Evolutionary conservation across 2,113 vertebrate genomes (phyloP).

Genomic region (Rhombomys opimus): DNA sequence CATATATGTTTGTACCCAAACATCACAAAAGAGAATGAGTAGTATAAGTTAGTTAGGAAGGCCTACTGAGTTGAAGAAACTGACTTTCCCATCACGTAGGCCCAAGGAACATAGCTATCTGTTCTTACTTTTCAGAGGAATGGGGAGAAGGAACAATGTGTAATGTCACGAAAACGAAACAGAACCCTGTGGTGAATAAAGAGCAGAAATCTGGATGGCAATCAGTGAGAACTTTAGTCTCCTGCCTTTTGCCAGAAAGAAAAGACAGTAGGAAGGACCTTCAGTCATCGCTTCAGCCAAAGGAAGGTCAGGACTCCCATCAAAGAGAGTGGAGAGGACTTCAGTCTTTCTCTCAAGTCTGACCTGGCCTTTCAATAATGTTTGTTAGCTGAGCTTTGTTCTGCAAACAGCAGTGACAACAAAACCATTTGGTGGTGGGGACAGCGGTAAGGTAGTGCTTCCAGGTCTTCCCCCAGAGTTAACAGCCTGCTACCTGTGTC

Average conservation of each 20-base stretch:
- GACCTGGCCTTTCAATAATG: slow-evolving; percentile 25
- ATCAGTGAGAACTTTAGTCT: slow-evolving; percentile 21
- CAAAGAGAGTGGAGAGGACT: background rate
- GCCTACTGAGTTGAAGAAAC: background rate
- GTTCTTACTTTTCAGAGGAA: slow-evolving; percentile 57
- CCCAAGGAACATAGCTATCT: slow-evolving; percentile 10
- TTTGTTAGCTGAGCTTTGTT: slow-evolving; percentile 29
- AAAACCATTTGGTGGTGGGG: background rate
- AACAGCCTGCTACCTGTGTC: background rate
- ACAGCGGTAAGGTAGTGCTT: background rate
- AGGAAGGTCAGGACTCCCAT: background rate
- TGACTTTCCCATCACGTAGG: background rate
- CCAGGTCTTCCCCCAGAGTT: slow-evolving; percentile 10
- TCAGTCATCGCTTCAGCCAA: slow-evolving; percentile 5
- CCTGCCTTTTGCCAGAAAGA: slow-evolving; percentile 44
- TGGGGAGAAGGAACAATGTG: slow-evolving; percentile 45
- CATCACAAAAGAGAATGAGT: slow-evolving; percentile 1
- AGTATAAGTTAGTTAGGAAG: background rate
- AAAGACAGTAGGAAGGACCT: slow-evolving; percentile 20
- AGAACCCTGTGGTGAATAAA: slow-evolving; percentile 52
- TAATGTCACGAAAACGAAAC: slow-evolving; percentile 66
- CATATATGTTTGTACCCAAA: slow-evolving; percentile 36
- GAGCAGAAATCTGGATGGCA: slow-evolving; percentile 48
- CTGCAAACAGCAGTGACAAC: slow-evolving; percentile 30
- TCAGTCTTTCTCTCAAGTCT: background rate